Conservation (phyloP, 2,888 invertebrate species). For the Philaethria dido region DNA sequence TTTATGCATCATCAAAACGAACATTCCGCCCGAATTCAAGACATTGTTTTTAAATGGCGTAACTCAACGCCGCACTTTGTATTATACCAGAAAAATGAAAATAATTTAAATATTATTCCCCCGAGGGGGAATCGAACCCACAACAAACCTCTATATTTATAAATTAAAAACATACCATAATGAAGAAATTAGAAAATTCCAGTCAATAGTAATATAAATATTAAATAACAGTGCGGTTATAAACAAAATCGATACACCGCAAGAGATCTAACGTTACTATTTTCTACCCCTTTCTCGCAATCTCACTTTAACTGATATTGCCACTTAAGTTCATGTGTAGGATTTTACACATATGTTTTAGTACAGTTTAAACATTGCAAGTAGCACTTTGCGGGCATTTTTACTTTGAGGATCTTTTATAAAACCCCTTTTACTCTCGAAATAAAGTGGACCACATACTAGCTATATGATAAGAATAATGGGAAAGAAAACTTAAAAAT, state of each 20-base stretch:
- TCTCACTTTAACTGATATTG: constrained; percentile 17
- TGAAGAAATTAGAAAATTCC: neutral
- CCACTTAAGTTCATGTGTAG: neutral
- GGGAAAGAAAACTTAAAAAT: neutral
- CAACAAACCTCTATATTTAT: too few species aligned
- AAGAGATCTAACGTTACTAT: constrained; percentile 13
- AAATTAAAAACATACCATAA: neutral
- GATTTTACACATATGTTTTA: constrained; percentile 20
- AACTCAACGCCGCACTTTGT: too few species aligned
- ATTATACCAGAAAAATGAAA: too few species aligned
- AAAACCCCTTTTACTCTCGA: neutral
- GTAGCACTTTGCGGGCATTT: neutral
- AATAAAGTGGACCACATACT: neutral
- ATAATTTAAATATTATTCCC: too few species aligned
- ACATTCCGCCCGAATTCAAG: too few species aligned
- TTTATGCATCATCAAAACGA: too few species aligned
- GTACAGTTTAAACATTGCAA: constrained; percentile 14
- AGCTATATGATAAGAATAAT: neutral
- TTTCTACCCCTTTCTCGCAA: constrained; percentile 29
- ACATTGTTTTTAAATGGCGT: too few species aligned
- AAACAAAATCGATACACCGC: constrained; percentile 21
- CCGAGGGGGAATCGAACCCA: too few species aligned
- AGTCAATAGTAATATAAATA: constrained; percentile 11
- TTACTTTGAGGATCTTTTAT: neutral
- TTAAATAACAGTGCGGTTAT: constrained; percentile 16